A percentile compares a stretch with the other conserved stretches of the same genome.
These are phyloP conservation scores for Nezara viridula DNA, from an alignment of 2,888 invertebrate genomes.

Conservation along the genomic window DNA sequence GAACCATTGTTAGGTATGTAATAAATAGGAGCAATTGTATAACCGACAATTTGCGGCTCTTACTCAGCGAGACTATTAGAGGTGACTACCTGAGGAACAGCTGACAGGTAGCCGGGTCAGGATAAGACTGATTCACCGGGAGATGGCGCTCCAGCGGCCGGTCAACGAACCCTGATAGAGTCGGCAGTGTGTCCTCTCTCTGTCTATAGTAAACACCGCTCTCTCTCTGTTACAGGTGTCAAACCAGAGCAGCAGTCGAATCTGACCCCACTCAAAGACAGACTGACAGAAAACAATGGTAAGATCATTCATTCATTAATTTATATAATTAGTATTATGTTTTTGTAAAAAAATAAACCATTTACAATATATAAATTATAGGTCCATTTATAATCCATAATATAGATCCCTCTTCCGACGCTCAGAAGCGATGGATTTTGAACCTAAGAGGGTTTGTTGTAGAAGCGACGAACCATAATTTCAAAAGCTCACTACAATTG, in stretches of 20 bases:
- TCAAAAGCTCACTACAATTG: too few relatives aligned
- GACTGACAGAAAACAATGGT: conserved; percentile 62
- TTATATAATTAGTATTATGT: neutral
- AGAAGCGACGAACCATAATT: too few relatives aligned
- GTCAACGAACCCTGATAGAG: conserved; percentile 9
- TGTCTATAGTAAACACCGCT: neutral
- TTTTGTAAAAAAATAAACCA: neutral
- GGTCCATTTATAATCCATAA: too few relatives aligned
- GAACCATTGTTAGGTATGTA: too few relatives aligned
- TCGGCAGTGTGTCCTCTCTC: neutral
- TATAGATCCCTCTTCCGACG: too few relatives aligned
- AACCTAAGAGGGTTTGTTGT: too few relatives aligned
- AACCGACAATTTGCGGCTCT: neutral
- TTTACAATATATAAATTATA: too few relatives aligned
- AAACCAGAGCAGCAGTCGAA: conserved; percentile 57
- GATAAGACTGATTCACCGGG: conserved; percentile 2
- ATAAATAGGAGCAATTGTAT: neutral
- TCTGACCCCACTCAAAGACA: conserved; percentile 58
- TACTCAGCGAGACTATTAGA: conserved; percentile 25
- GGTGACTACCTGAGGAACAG: neutral
- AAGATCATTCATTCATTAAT: conserved; percentile 2
- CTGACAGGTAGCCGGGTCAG: conserved; percentile 7
- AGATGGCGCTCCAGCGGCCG: conserved; percentile 34
- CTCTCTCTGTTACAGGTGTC: conserved; percentile 58
- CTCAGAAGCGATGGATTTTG: too few relatives aligned